These are phyloP conservation scores for Pammene aurita DNA, from an alignment of 2,888 invertebrate genomes.

Conservation along the genomic window DNA sequence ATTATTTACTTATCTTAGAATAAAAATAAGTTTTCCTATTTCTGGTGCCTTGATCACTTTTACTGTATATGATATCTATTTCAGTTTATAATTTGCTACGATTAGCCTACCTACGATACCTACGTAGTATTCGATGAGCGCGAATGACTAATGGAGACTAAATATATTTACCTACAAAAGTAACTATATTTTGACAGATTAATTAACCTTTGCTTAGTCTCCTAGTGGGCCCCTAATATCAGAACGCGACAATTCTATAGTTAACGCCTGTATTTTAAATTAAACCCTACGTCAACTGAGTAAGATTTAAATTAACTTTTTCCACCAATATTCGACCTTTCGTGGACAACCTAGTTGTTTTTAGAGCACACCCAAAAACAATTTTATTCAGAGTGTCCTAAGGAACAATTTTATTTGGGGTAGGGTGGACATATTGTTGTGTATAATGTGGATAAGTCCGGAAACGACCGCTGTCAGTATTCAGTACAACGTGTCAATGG, in stretches of 20 bases:
- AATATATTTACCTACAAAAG: background rate
- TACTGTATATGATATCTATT: too few relatives aligned
- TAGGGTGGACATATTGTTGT: constrained; percentile 42
- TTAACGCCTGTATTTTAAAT: constrained; percentile 41
- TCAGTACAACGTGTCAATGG: constrained; percentile 55
- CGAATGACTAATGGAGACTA: too few relatives aligned
- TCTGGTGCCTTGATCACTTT: too few relatives aligned
- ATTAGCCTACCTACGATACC: too few relatives aligned
- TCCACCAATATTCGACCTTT: constrained; percentile 24
- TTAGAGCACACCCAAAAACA: constrained; percentile 32
- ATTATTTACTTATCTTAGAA: too few relatives aligned
- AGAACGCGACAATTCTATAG: constrained; percentile 55
- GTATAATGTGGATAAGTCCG: constrained; percentile 50
- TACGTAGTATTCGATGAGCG: too few relatives aligned
- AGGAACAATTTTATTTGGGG: constrained; percentile 2
- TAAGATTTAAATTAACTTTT: constrained; percentile 41
- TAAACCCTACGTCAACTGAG: constrained; percentile 27
- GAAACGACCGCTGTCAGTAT: constrained; percentile 53
- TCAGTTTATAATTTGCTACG: too few relatives aligned
- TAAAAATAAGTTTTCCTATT: too few relatives aligned
- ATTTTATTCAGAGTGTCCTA: constrained; percentile 33
- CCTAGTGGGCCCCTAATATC: constrained; percentile 54
- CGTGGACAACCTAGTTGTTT: constrained; percentile 30
- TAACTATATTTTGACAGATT: constrained; percentile 56
- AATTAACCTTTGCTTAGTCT: constrained; percentile 60